These are phyloP conservation scores for Drosophila nigricruria DNA, from an alignment of 2,888 invertebrate species.

Conservation along the genomic window DNA sequence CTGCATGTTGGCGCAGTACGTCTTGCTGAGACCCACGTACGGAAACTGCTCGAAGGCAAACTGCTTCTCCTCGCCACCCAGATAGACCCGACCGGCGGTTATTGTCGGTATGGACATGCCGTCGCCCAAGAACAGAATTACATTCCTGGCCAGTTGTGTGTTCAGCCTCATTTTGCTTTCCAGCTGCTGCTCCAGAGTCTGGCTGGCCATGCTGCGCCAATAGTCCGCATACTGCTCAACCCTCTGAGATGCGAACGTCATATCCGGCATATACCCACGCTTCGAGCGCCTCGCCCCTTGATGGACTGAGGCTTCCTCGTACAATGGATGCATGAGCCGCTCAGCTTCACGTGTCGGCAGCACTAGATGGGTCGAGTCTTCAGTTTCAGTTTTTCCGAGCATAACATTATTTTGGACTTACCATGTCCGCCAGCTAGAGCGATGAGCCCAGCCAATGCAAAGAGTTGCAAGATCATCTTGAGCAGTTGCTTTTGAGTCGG, in stretches of 20 bases:
- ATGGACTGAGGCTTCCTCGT: conserved; percentile 22
- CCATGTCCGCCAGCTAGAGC: conserved; percentile 44
- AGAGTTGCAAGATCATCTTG: conserved; percentile 52
- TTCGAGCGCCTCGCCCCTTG: conserved; percentile 50
- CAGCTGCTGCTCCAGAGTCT: conserved; percentile 84
- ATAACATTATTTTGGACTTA: conserved; percentile 32
- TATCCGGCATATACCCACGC: conserved; percentile 80
- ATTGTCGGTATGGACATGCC: conserved; percentile 95
- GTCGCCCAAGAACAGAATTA: conserved; percentile 91
- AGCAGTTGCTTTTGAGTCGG: conserved; percentile 2
- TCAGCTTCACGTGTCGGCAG: conserved; percentile 57
- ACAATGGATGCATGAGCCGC: conserved; percentile 82
- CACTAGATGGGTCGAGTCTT: conserved; percentile 11
- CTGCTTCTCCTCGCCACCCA: conserved; percentile 91
- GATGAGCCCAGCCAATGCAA: conserved; percentile 38
- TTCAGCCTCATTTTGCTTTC: conserved; percentile 78
- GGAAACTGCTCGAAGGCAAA: conserved; percentile 92
- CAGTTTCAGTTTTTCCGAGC: not conserved
- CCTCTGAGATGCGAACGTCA: conserved; percentile 75
- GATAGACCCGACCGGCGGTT: conserved; percentile 91
- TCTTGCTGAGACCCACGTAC: conserved; percentile 91
- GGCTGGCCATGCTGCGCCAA: conserved; percentile 86
- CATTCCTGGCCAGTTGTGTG: conserved; percentile 86
- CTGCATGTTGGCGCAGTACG: conserved; percentile 91
- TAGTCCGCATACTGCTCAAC: conserved; percentile 81